Evolutionary conservation across 2,797 vertebrate genomes (phyloP).

Genomic region (Carcharodon carcharias): DNA sequence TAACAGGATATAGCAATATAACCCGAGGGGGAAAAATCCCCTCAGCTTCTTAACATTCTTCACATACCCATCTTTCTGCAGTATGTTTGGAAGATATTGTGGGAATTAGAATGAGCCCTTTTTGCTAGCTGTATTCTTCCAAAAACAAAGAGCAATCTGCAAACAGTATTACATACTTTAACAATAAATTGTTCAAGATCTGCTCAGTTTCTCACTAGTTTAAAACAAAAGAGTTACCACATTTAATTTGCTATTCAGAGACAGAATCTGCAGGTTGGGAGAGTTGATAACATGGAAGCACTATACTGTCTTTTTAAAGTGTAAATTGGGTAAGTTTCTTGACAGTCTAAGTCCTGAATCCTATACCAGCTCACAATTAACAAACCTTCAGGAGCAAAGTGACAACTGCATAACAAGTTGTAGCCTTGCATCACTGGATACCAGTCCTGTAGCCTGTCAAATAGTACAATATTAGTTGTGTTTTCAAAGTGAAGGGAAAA

Average conservation of each 20-base stretch:
- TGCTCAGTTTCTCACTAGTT: neutral
- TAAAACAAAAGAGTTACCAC: neutral
- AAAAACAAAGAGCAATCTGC: neutral
- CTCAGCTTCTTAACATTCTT: conserved; percentile 6
- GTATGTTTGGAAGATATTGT: neutral
- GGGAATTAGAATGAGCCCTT: neutral
- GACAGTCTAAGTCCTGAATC: neutral
- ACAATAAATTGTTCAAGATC: neutral
- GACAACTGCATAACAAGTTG: neutral
- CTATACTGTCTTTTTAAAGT: neutral
- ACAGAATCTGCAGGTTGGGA: neutral
- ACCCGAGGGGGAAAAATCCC: neutral
- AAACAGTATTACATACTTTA: neutral
- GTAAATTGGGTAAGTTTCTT: neutral
- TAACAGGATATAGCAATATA: conserved; percentile 15
- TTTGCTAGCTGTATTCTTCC: neutral
- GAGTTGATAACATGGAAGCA: neutral
- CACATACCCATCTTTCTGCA: neutral
- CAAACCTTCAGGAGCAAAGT: neutral
- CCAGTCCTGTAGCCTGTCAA: neutral
- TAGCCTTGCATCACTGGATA: neutral
- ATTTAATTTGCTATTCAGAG: neutral
- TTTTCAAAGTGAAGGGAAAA: neutral
- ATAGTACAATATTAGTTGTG: neutral
- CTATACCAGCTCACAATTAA: neutral